Conservation (phyloP, 2,797 vertebrate genomes). For the Limosa lapponica region DNA sequence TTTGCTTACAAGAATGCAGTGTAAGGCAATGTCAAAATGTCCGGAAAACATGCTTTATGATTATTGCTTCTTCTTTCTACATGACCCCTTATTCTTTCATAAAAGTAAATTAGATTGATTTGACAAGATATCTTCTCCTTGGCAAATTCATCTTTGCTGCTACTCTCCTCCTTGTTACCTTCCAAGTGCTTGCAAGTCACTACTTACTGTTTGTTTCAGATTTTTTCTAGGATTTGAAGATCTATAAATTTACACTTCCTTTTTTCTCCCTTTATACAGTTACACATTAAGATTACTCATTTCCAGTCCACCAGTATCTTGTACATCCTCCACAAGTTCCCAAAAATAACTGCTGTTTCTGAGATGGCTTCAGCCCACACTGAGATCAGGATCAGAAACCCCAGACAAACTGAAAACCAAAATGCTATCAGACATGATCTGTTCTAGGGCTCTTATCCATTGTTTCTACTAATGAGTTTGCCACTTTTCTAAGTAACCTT, state of each 20-base stretch:
- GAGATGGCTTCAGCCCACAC: background rate
- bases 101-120: background rate
- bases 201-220: background rate
- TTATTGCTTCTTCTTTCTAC: background rate
- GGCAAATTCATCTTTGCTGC: background rate
- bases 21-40: background rate
- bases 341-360: background rate
- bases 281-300: background rate
- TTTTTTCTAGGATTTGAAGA: background rate
- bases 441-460: background rate
- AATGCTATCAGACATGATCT: background rate
- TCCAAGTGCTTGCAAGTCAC: background rate
- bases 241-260: background rate
- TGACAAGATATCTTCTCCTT: background rate
- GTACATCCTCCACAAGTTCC: background rate
- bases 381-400: background rate
- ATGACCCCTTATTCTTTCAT: background rate
- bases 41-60: background rate
- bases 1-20: background rate
- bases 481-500: background rate
- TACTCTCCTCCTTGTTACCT: background rate
- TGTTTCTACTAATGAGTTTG: background rate
- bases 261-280: background rate
- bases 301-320: background rate
- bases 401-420: background rate